A percentile compares a stretch with the other conserved stretches of the same genome.
Conservation (phyloP, 1,140 invertebrate genomes). For the Macrosteles quadrilineatus region DNA sequence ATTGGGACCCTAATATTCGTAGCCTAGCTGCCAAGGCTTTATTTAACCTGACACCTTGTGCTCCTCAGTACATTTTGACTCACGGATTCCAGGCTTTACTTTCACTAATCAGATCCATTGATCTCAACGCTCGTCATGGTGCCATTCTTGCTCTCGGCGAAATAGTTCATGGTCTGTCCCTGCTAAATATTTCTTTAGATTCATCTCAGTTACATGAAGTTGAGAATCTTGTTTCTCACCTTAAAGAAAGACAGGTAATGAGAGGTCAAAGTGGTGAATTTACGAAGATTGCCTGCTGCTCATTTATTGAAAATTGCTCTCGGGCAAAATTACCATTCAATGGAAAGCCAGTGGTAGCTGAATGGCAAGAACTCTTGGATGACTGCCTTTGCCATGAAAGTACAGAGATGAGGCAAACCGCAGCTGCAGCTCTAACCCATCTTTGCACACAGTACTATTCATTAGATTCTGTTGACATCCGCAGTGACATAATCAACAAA, state of each 20-base stretch:
- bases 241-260: slow-evolving; percentile 59
- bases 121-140: slow-evolving; percentile 85
- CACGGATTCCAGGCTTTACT: slow-evolving; percentile 71
- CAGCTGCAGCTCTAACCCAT: slow-evolving; percentile 71
- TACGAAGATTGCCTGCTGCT: slow-evolving; percentile 81
- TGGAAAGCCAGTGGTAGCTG: slow-evolving; percentile 56
- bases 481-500: slow-evolving; percentile 48
- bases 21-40: slow-evolving; percentile 80
- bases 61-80: slow-evolving; percentile 72
- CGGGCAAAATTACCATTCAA: slow-evolving; percentile 58
- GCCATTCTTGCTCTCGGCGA: slow-evolving; percentile 82
- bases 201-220: slow-evolving; percentile 49
- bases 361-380: slow-evolving; percentile 80
- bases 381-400: slow-evolving; percentile 79
- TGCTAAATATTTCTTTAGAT: slow-evolving; percentile 8
- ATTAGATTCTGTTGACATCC: slow-evolving; percentile 46
- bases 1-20: slow-evolving; percentile 91
- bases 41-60: slow-evolving; percentile 71
- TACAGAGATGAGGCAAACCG: slow-evolving; percentile 65
- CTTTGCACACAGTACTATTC: slow-evolving; percentile 72
- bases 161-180: slow-evolving; percentile 70
- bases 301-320: slow-evolving; percentile 74
- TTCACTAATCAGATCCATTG: slow-evolving; percentile 67
- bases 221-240: slow-evolving; percentile 59
- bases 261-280: slow-evolving; percentile 85